phyloP scores from a whole-genome alignment of 2,888 invertebrate species.

The Dysmachus trigonus region DNA sequence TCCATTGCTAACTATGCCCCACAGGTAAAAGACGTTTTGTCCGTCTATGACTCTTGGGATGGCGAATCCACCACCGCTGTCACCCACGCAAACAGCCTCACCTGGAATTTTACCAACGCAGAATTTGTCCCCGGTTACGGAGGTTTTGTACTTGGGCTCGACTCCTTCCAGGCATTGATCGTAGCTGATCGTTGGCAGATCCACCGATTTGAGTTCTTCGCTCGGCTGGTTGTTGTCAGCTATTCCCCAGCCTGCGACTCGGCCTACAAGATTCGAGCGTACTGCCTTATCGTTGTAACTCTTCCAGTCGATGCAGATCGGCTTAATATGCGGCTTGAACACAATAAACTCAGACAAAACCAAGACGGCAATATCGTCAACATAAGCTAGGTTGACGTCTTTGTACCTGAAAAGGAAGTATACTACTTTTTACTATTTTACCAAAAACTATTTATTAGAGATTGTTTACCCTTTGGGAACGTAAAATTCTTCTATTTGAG shows the following conservation, averaged over 20 bases:
- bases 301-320: conserved; percentile 59
- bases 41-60: conserved; percentile 42
- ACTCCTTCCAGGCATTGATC: conserved; percentile 50
- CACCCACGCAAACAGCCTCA: conserved; percentile 50
- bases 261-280: conserved; percentile 36
- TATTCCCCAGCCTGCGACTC: conserved; percentile 54
- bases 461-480: conserved; percentile 42
- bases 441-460: background rate
- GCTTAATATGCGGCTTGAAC: conserved; percentile 57
- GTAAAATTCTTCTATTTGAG: conserved; percentile 48
- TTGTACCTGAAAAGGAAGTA: conserved; percentile 41
- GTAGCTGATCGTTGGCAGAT: conserved; percentile 50
- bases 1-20: conserved; percentile 51
- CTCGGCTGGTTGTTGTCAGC: conserved; percentile 45
- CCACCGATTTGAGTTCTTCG: conserved; percentile 48
- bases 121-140: conserved; percentile 54
- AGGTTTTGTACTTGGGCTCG: conserved; percentile 48
- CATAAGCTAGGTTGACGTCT: conserved; percentile 53
- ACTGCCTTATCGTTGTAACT: conserved; percentile 45
- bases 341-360: conserved; percentile 55
- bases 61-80: conserved; percentile 52
- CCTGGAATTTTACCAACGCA: conserved; percentile 53
- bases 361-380: conserved; percentile 59
- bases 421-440: background rate
- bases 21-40: conserved; percentile 47